Evolutionary conservation across 2,113 vertebrate species (phyloP).

Genomic region (Etheostoma cragini): DNA sequence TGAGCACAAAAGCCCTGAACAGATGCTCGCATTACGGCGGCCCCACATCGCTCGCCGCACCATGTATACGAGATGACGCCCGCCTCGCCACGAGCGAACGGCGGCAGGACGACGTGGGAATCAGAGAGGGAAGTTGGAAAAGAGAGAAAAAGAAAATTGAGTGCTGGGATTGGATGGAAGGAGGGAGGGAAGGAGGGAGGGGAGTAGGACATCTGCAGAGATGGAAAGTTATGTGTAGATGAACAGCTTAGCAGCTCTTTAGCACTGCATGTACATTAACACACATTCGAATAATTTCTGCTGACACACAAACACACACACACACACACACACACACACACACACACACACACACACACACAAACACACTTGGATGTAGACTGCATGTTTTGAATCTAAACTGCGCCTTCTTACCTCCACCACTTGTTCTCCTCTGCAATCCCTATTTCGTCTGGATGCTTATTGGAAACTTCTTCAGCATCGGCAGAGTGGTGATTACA

Average conservation of each 20-base stretch:
- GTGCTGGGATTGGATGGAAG: slow-evolving; percentile 22
- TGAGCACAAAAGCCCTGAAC: slow-evolving; percentile 88
- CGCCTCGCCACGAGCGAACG: slow-evolving; percentile 59
- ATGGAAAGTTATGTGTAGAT: slow-evolving; percentile 69
- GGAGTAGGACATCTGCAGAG: slow-evolving; percentile 36
- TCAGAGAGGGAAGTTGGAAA: slow-evolving; percentile 22
- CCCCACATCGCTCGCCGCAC: slow-evolving; percentile 73
- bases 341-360: not conserved
- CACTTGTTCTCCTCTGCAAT: slow-evolving; percentile 36
- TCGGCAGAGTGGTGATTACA: slow-evolving; percentile 74
- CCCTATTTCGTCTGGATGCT: slow-evolving; percentile 45
- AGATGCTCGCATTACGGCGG: slow-evolving; percentile 84
- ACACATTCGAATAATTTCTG: slow-evolving; percentile 39
- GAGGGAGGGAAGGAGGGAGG: not conserved
- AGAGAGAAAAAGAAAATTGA: slow-evolving; percentile 16
- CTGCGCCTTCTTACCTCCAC: slow-evolving; percentile 56
- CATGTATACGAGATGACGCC: slow-evolving; percentile 79
- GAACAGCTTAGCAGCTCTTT: slow-evolving; percentile 77
- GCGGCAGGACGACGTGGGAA: slow-evolving; percentile 55
- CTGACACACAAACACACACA: slow-evolving; percentile 46
- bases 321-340: not conserved
- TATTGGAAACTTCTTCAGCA: slow-evolving; percentile 59
- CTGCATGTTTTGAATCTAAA: slow-evolving; percentile 67
- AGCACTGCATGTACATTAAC: not conserved
- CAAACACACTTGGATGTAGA: slow-evolving; percentile 43